Conservation (phyloP, 2,113 vertebrate species). For the Struthidea cinerea region DNA sequence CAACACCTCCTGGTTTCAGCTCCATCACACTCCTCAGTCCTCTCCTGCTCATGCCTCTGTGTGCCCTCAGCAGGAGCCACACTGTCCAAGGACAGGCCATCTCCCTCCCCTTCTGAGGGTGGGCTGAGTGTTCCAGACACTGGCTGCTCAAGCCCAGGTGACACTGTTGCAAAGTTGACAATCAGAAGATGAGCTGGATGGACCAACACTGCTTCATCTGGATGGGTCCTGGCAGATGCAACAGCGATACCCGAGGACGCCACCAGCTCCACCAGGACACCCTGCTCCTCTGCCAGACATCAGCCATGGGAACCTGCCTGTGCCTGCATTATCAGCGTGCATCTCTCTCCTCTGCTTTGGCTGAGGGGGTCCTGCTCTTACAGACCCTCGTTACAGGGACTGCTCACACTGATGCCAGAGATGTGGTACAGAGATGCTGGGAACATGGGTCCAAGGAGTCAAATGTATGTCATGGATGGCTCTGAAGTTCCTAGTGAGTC, state of each 20-base stretch:
- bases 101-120: background rate
- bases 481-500: background rate
- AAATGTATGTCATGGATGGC: rapidly evolving
- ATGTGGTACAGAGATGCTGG: background rate
- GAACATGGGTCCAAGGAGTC: rapidly evolving
- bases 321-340: background rate
- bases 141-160: background rate
- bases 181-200: background rate
- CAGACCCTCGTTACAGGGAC: rapidly evolving
- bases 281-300: background rate
- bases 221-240: background rate
- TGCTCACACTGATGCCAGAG: background rate
- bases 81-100: background rate
- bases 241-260: background rate
- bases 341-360: background rate
- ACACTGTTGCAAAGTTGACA: rapidly evolving
- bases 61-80: background rate
- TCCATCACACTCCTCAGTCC: background rate
- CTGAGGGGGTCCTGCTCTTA: background rate
- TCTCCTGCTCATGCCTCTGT: background rate
- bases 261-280: background rate
- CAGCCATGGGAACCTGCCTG: background rate
- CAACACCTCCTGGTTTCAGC: background rate
- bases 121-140: background rate
- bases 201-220: background rate